Base-by-base conservation (phyloP, 2,113 vertebrate genomes). In the Paradoxurus hermaphroditus region DNA sequence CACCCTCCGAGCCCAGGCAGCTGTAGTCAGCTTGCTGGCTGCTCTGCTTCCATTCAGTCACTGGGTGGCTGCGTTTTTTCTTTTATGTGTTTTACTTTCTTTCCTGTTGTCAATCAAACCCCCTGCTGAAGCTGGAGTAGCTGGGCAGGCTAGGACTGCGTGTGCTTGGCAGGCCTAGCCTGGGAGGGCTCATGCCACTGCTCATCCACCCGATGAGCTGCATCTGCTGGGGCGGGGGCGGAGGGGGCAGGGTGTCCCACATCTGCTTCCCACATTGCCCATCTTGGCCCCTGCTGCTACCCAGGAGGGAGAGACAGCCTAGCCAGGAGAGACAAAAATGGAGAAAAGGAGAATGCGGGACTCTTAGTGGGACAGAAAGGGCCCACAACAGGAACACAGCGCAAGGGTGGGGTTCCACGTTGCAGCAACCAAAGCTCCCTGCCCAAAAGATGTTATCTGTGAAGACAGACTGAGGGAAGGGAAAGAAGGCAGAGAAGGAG, bases 51-150 rank as follows among this genome's bases (percentile, higher is more conserved):
- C 19, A 27, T 81, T 91, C 49, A 46, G 27, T 90, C 3, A 9
- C 81, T 62, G 88, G 77, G 79, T 90, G 68, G 92, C 91, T 95
- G 39, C 4, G 5, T 77, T 93, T 90, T 65, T 53, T 92, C 62
- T 94, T 78, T 86, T 86, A 89, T 94, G 75, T 85, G 53, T 92
- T 96, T 96, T 93, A 89, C 82, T 95, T 97, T 87, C 49, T 96
- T 97, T 96, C 90, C 81, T 94, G 51, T 88, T 97, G 81, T 96
- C 97, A 94, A 1, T 92, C 94, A 94, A 96, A 90, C 12, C 18
- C 29, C 11, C 27, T 23, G 53, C 46, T 0, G 14, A 95, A 97
- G 72, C 53, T n/a, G 1, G 2, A 23, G 39, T 23, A 88, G 53
- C 63, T 7, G 15, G 25, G 63, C 62, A 96, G 84, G 53, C 36